Evolutionary conservation across 1,140 invertebrate species (phyloP).

Genomic region (Lepidotrigona ventralis): DNA sequence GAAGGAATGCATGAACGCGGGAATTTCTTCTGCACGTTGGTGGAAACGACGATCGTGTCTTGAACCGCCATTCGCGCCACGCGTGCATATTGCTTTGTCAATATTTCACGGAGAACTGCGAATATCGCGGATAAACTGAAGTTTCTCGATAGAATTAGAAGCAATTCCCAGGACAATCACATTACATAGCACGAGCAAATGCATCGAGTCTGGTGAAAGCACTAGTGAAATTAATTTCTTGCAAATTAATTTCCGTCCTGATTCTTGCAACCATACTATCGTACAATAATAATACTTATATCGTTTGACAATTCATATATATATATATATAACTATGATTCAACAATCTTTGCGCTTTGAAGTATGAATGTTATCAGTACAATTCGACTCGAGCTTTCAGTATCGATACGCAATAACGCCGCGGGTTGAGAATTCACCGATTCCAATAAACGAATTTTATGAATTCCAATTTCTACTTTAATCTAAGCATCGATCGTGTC

Average conservation of each 20-base stretch:
- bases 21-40: too few relatives aligned
- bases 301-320: not conserved
- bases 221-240: not conserved
- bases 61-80: not conserved
- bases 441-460: not conserved
- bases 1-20: constrained; percentile 20
- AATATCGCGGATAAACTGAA: not conserved
- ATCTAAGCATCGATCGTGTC: not conserved
- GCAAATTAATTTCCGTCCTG: not conserved
- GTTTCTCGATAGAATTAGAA: not conserved
- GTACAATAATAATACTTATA: not conserved
- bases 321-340: too few relatives aligned
- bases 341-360: not conserved
- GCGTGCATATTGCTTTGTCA: not conserved
- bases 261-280: too few relatives aligned
- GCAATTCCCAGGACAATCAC: too few relatives aligned
- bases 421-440: too few relatives aligned
- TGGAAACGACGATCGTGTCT: too few relatives aligned
- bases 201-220: not conserved
- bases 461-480: not conserved
- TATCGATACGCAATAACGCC: too few relatives aligned
- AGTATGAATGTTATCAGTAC: too few relatives aligned
- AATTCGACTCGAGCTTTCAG: too few relatives aligned
- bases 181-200: not conserved
- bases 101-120: not conserved